These are phyloP conservation scores for Pomatorhinus ruficollis DNA, from an alignment of 2,113 vertebrate genomes.

Conservation along the genomic window DNA sequence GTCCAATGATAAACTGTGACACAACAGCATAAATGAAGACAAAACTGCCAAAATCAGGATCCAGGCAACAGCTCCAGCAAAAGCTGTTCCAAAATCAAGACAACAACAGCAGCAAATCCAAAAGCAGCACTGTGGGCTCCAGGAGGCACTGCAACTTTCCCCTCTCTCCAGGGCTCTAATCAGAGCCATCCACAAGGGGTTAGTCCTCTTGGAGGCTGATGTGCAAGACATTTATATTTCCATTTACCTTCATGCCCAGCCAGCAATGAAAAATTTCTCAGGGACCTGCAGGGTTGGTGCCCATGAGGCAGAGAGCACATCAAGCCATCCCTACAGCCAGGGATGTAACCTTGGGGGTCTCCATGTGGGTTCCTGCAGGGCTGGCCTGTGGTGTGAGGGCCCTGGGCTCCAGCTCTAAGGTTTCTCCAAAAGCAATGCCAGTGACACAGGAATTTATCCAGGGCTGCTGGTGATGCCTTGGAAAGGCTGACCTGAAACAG, in stretches of 20 bases:
- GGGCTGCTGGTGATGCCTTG: too few relatives aligned
- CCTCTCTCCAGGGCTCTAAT: neutral
- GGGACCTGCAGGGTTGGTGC: rapidly evolving
- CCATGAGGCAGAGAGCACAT: neutral
- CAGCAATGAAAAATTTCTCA: neutral
- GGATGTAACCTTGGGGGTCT: neutral
- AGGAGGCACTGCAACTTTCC: neutral
- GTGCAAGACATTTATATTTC: neutral
- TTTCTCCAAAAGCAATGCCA: neutral
- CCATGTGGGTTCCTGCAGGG: neutral
- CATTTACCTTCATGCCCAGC: neutral
- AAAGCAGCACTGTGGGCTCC: neutral
- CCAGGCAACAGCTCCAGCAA: neutral
- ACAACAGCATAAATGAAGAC: neutral
- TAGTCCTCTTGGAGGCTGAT: neutral
- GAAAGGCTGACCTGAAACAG: too few relatives aligned
- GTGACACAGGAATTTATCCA: neutral
- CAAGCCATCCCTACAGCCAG: neutral
- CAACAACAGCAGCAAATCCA: neutral
- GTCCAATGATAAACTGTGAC: neutral
- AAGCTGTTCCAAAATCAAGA: neutral
- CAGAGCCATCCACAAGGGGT: neutral
- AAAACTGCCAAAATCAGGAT: neutral
- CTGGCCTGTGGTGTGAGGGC: neutral
- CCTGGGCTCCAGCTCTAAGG: neutral